Conservation (phyloP, 2,888 invertebrate genomes). For the Molorchus minor region DNA sequence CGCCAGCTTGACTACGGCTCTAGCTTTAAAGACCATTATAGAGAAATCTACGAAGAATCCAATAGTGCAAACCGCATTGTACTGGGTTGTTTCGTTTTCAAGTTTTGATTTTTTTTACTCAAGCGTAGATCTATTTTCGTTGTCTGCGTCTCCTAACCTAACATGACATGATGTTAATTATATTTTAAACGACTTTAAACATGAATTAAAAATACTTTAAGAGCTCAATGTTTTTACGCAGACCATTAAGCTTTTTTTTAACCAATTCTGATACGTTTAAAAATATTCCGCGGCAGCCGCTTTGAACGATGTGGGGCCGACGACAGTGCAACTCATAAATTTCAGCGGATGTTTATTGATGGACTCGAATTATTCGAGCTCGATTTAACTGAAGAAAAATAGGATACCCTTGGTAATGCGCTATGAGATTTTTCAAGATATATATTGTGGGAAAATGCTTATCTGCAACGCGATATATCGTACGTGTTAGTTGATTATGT, state of each 20-base stretch:
- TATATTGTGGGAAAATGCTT: slow-evolving; percentile 23
- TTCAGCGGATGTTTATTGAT: slow-evolving; percentile 38
- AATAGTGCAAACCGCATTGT: too few relatives aligned
- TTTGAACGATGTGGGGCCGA: slow-evolving; percentile 16
- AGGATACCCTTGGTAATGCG: slow-evolving; percentile 28
- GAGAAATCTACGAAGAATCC: too few relatives aligned
- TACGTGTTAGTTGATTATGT: neutral
- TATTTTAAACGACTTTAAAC: too few relatives aligned
- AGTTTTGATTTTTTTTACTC: too few relatives aligned
- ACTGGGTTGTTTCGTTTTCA: too few relatives aligned
- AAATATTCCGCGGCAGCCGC: slow-evolving; percentile 24
- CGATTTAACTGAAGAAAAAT: slow-evolving; percentile 39
- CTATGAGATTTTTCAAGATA: slow-evolving; percentile 20
- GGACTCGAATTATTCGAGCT: slow-evolving; percentile 37
- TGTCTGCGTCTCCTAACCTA: too few relatives aligned
- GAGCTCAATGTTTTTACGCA: neutral
- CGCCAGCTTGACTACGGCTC: too few relatives aligned
- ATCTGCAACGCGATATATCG: slow-evolving; percentile 2
- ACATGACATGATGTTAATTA: too few relatives aligned
- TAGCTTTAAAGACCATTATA: too few relatives aligned
- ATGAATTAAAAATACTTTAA: neutral
- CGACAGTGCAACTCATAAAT: slow-evolving; percentile 31
- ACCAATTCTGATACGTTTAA: slow-evolving; percentile 15
- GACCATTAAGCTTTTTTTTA: slow-evolving; percentile 12
- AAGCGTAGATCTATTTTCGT: too few relatives aligned